Conservation (phyloP, 1,140 invertebrate species). For the Euura saliciscinereae region DNA sequence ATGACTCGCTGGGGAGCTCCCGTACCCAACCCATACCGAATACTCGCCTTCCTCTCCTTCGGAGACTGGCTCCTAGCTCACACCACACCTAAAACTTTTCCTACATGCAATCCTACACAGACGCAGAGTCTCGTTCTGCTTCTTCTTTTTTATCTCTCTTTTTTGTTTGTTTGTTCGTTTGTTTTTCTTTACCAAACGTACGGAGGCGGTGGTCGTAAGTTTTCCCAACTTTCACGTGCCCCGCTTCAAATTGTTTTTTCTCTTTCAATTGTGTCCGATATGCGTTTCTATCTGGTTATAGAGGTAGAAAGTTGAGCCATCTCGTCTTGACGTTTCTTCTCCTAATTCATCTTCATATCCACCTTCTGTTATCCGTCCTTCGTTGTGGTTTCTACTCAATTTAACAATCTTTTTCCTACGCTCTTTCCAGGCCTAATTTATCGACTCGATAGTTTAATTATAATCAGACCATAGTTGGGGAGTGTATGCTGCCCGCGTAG, state of each 20-base stretch:
- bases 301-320: background rate
- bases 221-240: background rate
- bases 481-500: too few relatives aligned
- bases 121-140: background rate
- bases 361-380: too few relatives aligned
- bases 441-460: too few relatives aligned
- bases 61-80: background rate
- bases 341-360: too few relatives aligned
- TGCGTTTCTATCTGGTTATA: background rate
- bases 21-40: constrained; percentile 20
- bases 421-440: too few relatives aligned
- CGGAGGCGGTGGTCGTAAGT: background rate
- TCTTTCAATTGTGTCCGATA: background rate
- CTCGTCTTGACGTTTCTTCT: background rate
- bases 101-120: too few relatives aligned
- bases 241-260: background rate
- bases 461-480: too few relatives aligned
- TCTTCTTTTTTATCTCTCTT: background rate
- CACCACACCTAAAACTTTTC: constrained; percentile 1
- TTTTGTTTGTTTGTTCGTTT: background rate
- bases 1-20: constrained; percentile 40
- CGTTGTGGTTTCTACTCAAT: too few relatives aligned
- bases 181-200: constrained; percentile 7
- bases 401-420: too few relatives aligned
- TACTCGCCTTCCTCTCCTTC: background rate